These are phyloP conservation scores for Glossosoma conforme DNA, from an alignment of 1,140 invertebrate genomes.

Conservation along the genomic window DNA sequence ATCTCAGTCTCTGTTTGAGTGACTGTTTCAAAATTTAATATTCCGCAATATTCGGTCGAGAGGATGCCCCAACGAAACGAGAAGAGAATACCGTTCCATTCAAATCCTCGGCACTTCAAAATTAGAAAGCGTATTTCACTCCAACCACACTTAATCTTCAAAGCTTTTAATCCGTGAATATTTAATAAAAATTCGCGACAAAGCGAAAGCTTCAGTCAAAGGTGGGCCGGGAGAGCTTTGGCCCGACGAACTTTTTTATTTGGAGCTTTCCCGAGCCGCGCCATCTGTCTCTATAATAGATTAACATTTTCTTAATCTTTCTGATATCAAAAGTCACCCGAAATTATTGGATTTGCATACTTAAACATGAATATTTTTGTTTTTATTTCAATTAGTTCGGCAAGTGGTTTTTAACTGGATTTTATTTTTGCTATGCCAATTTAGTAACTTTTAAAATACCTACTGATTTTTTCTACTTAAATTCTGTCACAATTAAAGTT, in stretches of 20 bases:
- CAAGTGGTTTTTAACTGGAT: too few relatives aligned
- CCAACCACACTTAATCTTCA: slow-evolving; percentile 20
- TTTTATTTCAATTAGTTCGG: too few relatives aligned
- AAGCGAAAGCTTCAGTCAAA: slow-evolving; percentile 11
- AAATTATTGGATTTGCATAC: not conserved
- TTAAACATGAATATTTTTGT: not conserved
- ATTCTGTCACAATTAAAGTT: too few relatives aligned
- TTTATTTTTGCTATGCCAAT: too few relatives aligned
- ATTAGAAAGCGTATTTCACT: slow-evolving; percentile 22
- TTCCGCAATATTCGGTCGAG: too few relatives aligned
- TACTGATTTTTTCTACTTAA: too few relatives aligned
- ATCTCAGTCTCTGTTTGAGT: too few relatives aligned
- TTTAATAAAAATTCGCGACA: slow-evolving; percentile 27
- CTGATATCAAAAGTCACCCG: not conserved
- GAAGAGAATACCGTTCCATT: slow-evolving; percentile 13
- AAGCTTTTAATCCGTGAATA: slow-evolving; percentile 28
- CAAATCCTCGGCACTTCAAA: slow-evolving; percentile 20
- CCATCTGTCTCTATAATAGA: slow-evolving; percentile 5
- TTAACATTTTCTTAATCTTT: slow-evolving; percentile 14
- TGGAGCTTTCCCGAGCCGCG: slow-evolving; percentile 7
- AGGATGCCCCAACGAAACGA: not conserved
- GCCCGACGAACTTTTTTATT: slow-evolving; percentile 10
- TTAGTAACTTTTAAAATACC: too few relatives aligned
- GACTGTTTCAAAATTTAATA: too few relatives aligned
- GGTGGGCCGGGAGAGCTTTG: slow-evolving; percentile 12